phyloP scores from a whole-genome alignment of 2,113 vertebrate species.

The Podarcis cretensis region DNA sequence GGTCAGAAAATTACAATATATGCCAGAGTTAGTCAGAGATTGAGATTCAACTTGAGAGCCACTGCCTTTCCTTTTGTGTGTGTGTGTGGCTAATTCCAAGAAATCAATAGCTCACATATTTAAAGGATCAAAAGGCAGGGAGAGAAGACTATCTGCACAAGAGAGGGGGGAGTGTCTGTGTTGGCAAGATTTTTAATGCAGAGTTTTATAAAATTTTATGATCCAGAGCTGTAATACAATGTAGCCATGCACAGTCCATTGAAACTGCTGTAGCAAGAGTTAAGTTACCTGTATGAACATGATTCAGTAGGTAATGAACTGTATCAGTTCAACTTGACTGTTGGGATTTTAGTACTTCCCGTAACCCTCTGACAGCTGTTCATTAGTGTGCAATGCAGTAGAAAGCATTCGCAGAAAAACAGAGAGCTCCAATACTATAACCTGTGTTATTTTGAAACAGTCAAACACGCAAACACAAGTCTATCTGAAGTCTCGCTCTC shows the following conservation, averaged over 20 bases:
- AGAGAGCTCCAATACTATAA: neutral
- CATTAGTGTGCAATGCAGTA: slow-evolving; percentile 38
- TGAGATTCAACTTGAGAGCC: neutral
- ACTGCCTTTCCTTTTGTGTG: neutral
- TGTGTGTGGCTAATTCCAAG: neutral
- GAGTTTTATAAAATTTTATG: slow-evolving; percentile 68
- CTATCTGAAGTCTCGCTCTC: neutral
- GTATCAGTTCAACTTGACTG: slow-evolving; percentile 61
- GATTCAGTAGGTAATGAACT: slow-evolving; percentile 65
- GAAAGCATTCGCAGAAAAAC: slow-evolving; percentile 24
- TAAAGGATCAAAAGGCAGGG: neutral
- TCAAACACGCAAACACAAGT: neutral
- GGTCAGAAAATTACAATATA: slow-evolving; percentile 13
- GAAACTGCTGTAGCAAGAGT: slow-evolving; percentile 44
- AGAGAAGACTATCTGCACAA: rapidly evolving
- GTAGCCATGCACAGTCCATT: slow-evolving; percentile 48
- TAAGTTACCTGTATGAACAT: slow-evolving; percentile 36
- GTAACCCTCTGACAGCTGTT: slow-evolving; percentile 48
- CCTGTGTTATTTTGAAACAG: slow-evolving; percentile 21
- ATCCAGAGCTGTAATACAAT: slow-evolving; percentile 53
- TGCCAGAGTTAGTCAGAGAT: slow-evolving; percentile 20
- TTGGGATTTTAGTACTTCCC: slow-evolving; percentile 38
- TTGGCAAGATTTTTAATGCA: slow-evolving; percentile 53
- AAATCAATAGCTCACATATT: slow-evolving; percentile 14
- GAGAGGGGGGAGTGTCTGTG: slow-evolving; percentile 25